Conservation (phyloP, 2,113 vertebrate genomes). For the Formicarius rufipectus region DNA sequence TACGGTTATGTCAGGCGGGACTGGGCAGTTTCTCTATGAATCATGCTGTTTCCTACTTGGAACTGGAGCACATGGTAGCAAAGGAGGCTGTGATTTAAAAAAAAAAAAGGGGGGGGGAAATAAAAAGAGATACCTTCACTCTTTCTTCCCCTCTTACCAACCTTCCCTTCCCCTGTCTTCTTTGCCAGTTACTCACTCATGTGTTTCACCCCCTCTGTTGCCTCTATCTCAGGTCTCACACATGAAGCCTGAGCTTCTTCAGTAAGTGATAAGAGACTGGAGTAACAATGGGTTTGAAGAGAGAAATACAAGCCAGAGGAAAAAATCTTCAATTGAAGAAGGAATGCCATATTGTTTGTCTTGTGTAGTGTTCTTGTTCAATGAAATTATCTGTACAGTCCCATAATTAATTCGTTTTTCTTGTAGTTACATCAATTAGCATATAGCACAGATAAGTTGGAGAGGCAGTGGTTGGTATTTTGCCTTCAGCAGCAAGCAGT, state of each 20-base stretch:
- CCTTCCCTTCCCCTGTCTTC: neutral
- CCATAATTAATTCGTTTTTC: conserved; percentile 19
- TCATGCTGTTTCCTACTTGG: neutral
- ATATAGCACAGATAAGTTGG: conserved; percentile 11
- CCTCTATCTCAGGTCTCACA: neutral
- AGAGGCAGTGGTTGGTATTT: neutral
- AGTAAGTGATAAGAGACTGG: neutral
- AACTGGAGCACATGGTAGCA: neutral
- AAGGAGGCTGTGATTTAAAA: neutral
- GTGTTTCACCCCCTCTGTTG: neutral
- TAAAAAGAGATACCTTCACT: neutral
- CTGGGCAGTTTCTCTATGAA: neutral
- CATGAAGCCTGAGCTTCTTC: neutral
- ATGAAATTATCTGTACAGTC: conserved; percentile 1
- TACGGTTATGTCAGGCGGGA: neutral
- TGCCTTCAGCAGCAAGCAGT: neutral
- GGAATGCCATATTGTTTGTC: neutral
- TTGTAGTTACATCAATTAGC: conserved; percentile 18
- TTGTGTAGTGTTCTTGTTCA: neutral
- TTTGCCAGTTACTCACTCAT: neutral
- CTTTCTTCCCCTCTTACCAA: neutral
- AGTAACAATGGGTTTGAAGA: neutral
- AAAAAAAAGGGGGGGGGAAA: neutral
- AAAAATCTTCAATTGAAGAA: neutral
- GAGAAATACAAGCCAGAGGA: neutral